These are phyloP conservation scores for Passer domesticus DNA, from an alignment of 2,113 vertebrate genomes.

Conservation along the genomic window DNA sequence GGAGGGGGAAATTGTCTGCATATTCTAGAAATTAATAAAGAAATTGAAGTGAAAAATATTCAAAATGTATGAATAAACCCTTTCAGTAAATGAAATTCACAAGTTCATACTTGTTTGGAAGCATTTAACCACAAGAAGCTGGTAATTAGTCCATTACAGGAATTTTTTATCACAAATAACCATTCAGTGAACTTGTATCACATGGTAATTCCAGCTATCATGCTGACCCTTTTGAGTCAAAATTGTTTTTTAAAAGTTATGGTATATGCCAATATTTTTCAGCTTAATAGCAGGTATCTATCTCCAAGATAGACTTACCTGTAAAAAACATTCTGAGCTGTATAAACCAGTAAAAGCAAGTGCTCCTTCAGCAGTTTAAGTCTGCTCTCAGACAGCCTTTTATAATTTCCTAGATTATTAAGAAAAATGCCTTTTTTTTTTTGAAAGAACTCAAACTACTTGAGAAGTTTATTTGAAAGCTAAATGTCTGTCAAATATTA, in stretches of 20 bases:
- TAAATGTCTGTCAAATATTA: not conserved
- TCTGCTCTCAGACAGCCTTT: not conserved
- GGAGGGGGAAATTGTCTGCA: not conserved
- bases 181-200: not conserved
- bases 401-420: not conserved
- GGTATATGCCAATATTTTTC: not conserved
- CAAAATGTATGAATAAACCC: not conserved
- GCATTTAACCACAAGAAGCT: not conserved
- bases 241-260: not conserved
- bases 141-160: not conserved
- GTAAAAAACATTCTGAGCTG: not conserved
- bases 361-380: not conserved
- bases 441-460: not conserved
- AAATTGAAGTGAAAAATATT: not conserved
- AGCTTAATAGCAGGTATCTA: not conserved
- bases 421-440: not conserved
- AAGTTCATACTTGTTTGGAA: not conserved
- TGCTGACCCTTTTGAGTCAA: not conserved
- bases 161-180: not conserved
- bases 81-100: not conserved
- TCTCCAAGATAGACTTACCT: not conserved
- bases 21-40: not conserved
- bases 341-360: not conserved
- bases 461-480: not conserved
- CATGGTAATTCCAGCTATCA: not conserved